These are phyloP conservation scores for Zhuqinia jingwanae DNA, from an alignment of 2,888 invertebrate genomes.

Conservation along the genomic window DNA sequence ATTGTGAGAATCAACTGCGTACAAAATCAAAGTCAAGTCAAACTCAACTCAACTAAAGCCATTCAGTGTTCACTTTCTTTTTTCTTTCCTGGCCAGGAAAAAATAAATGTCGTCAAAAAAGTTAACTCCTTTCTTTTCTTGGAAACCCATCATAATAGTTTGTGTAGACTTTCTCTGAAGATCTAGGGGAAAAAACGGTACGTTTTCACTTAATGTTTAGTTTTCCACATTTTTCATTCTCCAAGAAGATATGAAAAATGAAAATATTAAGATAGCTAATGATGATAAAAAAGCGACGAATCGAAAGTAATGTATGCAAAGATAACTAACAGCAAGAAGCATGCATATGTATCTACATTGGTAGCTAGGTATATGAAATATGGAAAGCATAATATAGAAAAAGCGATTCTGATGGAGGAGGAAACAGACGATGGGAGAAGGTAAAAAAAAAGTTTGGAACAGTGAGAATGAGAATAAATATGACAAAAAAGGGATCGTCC, in stretches of 20 bases:
- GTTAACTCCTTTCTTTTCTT: slow-evolving; percentile 3
- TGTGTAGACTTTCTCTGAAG: too few species aligned
- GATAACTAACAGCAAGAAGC: too few species aligned
- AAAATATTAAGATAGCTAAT: neutral
- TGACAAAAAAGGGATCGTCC: slow-evolving; percentile 45
- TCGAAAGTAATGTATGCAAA: slow-evolving; percentile 28
- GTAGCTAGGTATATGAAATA: too few species aligned
- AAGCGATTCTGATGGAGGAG: slow-evolving; percentile 1
- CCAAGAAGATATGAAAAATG: slow-evolving; percentile 17
- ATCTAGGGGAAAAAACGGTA: neutral
- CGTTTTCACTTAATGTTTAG: neutral
- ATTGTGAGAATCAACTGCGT: neutral
- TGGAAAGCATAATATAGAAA: neutral
- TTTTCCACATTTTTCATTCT: slow-evolving; percentile 27
- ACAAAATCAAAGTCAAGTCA: slow-evolving; percentile 20
- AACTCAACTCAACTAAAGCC: slow-evolving; percentile 10
- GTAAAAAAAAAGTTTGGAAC: slow-evolving; percentile 18
- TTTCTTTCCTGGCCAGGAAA: too few species aligned
- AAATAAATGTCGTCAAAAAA: slow-evolving; percentile 1
- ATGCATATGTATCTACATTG: too few species aligned
- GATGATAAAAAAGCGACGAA: slow-evolving; percentile 43
- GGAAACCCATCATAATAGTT: too few species aligned
- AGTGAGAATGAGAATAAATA: slow-evolving; percentile 16
- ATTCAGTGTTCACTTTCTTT: neutral
- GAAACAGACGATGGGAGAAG: neutral